phyloP scores from a whole-genome alignment of 2,797 vertebrate genomes.

The Leptatherina wallacei region DNA sequence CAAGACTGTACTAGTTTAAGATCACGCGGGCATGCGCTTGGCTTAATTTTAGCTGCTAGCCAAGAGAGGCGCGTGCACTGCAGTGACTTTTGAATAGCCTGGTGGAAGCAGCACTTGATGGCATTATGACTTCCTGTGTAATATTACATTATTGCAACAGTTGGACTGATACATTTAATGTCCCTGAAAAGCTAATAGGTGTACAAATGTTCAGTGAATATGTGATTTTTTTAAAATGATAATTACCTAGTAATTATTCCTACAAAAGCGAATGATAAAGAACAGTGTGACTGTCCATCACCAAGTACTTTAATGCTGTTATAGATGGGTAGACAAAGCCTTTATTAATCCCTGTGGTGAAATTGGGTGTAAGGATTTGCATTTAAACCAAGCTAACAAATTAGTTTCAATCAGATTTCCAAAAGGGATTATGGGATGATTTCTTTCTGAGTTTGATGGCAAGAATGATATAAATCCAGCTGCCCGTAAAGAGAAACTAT shows the following conservation, averaged over 20 bases:
- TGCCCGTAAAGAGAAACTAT: neutral
- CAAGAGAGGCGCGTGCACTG: slow-evolving; percentile 7
- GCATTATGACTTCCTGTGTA: neutral
- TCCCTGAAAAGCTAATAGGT: neutral
- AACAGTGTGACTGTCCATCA: neutral
- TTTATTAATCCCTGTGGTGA: neutral
- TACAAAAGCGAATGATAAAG: slow-evolving; percentile 9
- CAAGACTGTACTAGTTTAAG: slow-evolving; percentile 6
- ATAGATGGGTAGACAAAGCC: neutral
- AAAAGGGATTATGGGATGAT: neutral
- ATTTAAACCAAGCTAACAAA: neutral
- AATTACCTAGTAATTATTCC: slow-evolving; percentile 12
- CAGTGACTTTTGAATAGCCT: neutral
- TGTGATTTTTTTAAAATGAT: slow-evolving; percentile 31
- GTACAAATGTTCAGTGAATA: slow-evolving; percentile 27
- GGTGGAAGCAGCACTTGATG: neutral
- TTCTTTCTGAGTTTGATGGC: neutral
- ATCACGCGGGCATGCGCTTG: slow-evolving; percentile 10
- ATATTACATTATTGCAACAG: neutral
- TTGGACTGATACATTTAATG: neutral
- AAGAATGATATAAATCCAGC: neutral
- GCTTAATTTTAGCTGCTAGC: neutral
- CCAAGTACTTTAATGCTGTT: neutral
- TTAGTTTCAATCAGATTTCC: neutral
- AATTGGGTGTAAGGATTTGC: neutral